Conservation (phyloP, 2,113 vertebrate species). For the Prunella fulvescens region DNA sequence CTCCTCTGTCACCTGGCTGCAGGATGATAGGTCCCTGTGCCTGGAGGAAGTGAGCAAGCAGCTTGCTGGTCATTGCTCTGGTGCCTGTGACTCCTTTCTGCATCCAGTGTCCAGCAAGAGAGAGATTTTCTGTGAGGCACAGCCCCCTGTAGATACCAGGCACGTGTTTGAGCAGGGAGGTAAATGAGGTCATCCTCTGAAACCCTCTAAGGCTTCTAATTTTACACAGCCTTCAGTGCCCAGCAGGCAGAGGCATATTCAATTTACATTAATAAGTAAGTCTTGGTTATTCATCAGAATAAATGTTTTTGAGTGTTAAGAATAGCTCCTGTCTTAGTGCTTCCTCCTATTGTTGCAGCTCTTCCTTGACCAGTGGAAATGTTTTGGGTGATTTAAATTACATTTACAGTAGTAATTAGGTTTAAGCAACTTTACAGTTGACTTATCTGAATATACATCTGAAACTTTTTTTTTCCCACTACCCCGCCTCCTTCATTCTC, state of each 20-base stretch:
- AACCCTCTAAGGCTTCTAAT: background rate
- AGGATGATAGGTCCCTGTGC: background rate
- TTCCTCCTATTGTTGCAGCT: slow-evolving; percentile 59
- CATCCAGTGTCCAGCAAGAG: background rate
- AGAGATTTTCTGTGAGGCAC: fast-evolving
- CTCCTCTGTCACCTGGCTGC: background rate
- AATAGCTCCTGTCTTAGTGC: slow-evolving; percentile 21
- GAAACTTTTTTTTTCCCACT: fast-evolving
- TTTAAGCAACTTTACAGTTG: background rate
- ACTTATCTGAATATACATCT: background rate
- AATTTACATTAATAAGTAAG: slow-evolving; percentile 14
- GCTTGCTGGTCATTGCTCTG: background rate
- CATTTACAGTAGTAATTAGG: slow-evolving; percentile 23
- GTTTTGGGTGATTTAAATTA: slow-evolving; percentile 3
- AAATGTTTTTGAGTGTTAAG: slow-evolving; percentile 19
- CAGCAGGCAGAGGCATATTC: background rate
- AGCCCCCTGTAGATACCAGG: background rate
- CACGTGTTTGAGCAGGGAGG: background rate
- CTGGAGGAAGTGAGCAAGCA: background rate
- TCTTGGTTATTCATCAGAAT: slow-evolving; percentile 38
- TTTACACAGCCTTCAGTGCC: background rate
- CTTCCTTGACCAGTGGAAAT: slow-evolving; percentile 47
- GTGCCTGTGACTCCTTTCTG: background rate
- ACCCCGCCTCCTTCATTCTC: background rate
- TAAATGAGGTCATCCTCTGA: background rate